Evolutionary conservation across 2,888 invertebrate species (phyloP), one percentile per base, ranked within the genome.

Genomic region (Spicauda simplicius): DNA sequence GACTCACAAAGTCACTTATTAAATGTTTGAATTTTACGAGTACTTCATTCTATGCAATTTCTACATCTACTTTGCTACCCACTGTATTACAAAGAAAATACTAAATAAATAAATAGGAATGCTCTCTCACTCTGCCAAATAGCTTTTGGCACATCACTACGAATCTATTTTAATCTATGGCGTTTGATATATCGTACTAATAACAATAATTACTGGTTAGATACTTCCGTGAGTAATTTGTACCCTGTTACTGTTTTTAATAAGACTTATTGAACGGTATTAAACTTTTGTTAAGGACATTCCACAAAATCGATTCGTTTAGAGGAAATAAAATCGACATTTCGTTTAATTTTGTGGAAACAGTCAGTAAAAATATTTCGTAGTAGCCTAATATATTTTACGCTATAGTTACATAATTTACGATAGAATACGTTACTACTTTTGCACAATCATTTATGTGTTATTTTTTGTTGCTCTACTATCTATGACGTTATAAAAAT

Each of bases 61-160:
- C 48, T 25, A 25, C 16, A 48, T 48, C n/a, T 48, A 57, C 41
- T 41, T 33, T 55, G 30, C n/a, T 10, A 55, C 33, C 25, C 20
- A 19, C 45, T 33, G 8, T 48, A 25, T 59, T 59, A 25, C 48
- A 48, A 48, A 48, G 25, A 48, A 48, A 48, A 61, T 37, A 33
- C 52, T 61, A 52, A 64, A 64, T 64, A 57, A 57, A 64, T 64
- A 58, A 58, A 65, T 53, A 65, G 57, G 50, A 57, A 54, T 54
- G 19, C n/a, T 55, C 30, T 37, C 53, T 33, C 53, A 45, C 58
- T 54, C 59, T 65, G 65, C 65, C 65, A 65, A 66, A 66, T 55
- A 59, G 48, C 33, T 66, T 33, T 66, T 66, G 66, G 66, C 66
- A 66, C 66, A 55, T 66, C 66, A 55, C 33, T 66, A 20, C 12